Conservation (phyloP, 2,888 invertebrate species). For the Baronia brevicornis region DNA sequence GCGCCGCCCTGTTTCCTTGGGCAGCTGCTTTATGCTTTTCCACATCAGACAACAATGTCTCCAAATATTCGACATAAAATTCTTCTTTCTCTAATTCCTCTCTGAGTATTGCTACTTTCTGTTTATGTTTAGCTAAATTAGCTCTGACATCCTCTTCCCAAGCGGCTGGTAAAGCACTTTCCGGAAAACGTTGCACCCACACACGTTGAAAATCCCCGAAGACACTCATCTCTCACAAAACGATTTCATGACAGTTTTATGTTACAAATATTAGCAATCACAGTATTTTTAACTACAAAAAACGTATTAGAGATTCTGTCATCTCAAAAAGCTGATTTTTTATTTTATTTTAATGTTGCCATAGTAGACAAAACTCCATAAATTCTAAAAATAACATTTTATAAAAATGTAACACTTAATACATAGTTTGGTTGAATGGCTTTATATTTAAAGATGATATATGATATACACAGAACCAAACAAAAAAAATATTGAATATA, state of each 20-base stretch:
- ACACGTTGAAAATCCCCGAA: slow-evolving; percentile 93
- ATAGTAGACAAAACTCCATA: too few relatives aligned
- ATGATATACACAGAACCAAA: too few relatives aligned
- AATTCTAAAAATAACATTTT: too few relatives aligned
- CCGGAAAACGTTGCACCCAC: slow-evolving; percentile 93
- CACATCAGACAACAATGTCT: slow-evolving; percentile 88
- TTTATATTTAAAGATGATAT: too few relatives aligned
- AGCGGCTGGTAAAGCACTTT: slow-evolving; percentile 91
- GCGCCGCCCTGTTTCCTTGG: slow-evolving; percentile 63
- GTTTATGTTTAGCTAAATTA: slow-evolving; percentile 91
- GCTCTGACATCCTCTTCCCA: slow-evolving; percentile 95
- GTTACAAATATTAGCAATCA: slow-evolving; percentile 42
- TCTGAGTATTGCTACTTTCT: slow-evolving; percentile 86
- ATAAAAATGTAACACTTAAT: too few relatives aligned
- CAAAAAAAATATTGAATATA: too few relatives aligned
- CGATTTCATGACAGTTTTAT: slow-evolving; percentile 72
- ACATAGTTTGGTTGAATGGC: too few relatives aligned
- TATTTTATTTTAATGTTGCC: slow-evolving; percentile 17
- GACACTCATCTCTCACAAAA: slow-evolving; percentile 84
- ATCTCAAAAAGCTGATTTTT: slow-evolving; percentile 34
- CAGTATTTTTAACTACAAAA: slow-evolving; percentile 33
- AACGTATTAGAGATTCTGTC: slow-evolving; percentile 50
- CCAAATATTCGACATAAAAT: slow-evolving; percentile 92
- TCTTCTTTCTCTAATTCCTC: slow-evolving; percentile 93
- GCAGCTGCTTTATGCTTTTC: slow-evolving; percentile 84